A percentile compares a stretch with the other conserved stretches of the same genome.
Evolutionary conservation across 2,113 vertebrate species (phyloP).

Genomic region (Pimephales promelas): DNA sequence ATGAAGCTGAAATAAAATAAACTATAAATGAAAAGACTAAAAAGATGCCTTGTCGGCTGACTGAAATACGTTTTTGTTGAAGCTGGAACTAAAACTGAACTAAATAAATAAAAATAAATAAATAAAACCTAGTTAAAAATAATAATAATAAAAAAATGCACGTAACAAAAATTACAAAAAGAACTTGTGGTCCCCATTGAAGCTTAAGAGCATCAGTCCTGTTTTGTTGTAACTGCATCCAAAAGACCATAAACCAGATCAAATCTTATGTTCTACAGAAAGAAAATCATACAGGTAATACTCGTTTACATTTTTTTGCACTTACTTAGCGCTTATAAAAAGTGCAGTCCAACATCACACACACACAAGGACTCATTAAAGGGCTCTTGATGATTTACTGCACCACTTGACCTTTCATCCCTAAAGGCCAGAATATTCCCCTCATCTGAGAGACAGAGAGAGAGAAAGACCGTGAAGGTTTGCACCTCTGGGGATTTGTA

Average conservation of each 20-base stretch:
- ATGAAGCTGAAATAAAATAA: not conserved
- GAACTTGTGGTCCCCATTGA: not conserved
- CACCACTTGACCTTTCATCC: slow-evolving; percentile 52
- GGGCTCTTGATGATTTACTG: slow-evolving; percentile 54
- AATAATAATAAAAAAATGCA: not conserved
- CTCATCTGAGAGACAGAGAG: slow-evolving; percentile 24
- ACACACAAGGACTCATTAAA: slow-evolving; percentile 38
- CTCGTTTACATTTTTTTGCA: not conserved
- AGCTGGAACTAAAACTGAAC: not conserved
- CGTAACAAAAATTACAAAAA: not conserved
- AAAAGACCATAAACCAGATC: not conserved
- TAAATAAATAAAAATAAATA: not conserved
- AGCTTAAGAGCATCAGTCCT: not conserved
- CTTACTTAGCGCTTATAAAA: not conserved
- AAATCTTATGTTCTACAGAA: not conserved
- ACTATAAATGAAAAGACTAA: not conserved
- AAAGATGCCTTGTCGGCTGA: too few relatives aligned
- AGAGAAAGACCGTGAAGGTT: not conserved
- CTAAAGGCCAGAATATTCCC: slow-evolving; percentile 51
- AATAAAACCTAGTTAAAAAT: too few relatives aligned
- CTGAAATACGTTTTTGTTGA: not conserved
- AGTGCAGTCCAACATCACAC: not conserved
- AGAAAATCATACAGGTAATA: not conserved
- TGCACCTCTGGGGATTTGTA: not conserved
- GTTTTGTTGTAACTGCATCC: not conserved